Evolutionary conservation across 2,113 vertebrate genomes (phyloP), one percentile per base, ranked within the genome.

Genomic region (Trochalopteron elliotii): DNA sequence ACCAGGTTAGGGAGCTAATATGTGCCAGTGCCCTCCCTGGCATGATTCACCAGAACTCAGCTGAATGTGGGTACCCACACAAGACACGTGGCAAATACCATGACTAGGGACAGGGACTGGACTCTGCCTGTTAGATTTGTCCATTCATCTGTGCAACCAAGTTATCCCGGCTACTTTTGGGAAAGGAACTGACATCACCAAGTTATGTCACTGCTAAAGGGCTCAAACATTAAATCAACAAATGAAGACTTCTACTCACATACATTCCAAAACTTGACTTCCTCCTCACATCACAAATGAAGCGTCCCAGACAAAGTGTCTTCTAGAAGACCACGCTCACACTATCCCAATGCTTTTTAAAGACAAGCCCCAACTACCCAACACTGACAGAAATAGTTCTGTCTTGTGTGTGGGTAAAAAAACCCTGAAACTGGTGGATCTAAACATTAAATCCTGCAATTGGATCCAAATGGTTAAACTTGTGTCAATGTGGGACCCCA

Each of bases 371-470:
- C 1, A 6, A 56, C 27, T 28, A 69, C 5, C 2, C 37, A 85
- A 39, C 17, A 42, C 15, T 42, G 17, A 40, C 11, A 23, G 5
- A 28, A 0, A 3, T 4, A 93, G 44, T 61, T 82, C 50, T 33
- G 31, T 15, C 21, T 25, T 63, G 24, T 28, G 10, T 22, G 10
- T 5, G 12, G 15, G 10, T n/a, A 65, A 63, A 80, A 90, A 80
- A 0, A 0, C 3, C 13, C 53, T 56, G n/a, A 69, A 83, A 81
- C 7, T 56, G 50, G 21, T 63, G 50, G 15, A 70, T 61, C 24
- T 79, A 39, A 53, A 76, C 0, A 0, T 57, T 53, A 80, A 88
- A 85, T 65, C 18, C 42, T 4, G 0, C 68, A 74, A 11, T 0
- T 74, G 53, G 40, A 90, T 83, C 12, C n/a, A 79, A 78, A 61